Evolutionary conservation across 2,113 vertebrate species (phyloP).

Genomic region (Macaca mulatta): DNA sequence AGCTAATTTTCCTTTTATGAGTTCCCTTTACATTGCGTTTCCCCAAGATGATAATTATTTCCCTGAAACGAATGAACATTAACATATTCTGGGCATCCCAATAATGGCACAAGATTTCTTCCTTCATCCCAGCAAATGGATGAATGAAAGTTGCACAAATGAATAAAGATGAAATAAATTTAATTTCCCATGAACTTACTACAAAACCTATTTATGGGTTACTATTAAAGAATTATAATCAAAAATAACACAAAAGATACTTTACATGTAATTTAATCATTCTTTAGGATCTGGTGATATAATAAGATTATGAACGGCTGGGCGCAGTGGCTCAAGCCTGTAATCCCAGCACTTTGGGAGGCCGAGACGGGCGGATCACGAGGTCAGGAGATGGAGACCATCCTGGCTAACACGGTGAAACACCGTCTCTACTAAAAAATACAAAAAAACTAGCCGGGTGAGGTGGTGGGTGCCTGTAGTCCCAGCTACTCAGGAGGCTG

Average conservation of each 20-base stretch:
- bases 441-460: too few relatives aligned
- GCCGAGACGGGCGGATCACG: too few relatives aligned
- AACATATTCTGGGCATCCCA: background rate
- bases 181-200: background rate
- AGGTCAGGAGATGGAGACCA: too few relatives aligned
- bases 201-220: background rate
- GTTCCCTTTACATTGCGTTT: background rate
- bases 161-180: background rate
- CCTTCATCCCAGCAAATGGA: background rate
- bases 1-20: background rate
- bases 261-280: slow-evolving; percentile 16
- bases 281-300: background rate
- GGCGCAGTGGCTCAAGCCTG: too few relatives aligned
- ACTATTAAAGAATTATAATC: slow-evolving; percentile 10
- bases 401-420: too few relatives aligned
- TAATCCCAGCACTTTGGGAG: too few relatives aligned
- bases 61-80: background rate
- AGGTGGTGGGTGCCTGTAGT: too few relatives aligned
- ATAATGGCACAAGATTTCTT: background rate
- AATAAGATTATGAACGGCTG: background rate
- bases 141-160: background rate
- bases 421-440: too few relatives aligned
- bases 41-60: background rate
- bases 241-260: background rate
- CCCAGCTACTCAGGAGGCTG: too few relatives aligned